These are phyloP conservation scores for Hermaeophaga mercurialis DNA, from an alignment of 2,888 invertebrate species.

Conservation along the genomic window DNA sequence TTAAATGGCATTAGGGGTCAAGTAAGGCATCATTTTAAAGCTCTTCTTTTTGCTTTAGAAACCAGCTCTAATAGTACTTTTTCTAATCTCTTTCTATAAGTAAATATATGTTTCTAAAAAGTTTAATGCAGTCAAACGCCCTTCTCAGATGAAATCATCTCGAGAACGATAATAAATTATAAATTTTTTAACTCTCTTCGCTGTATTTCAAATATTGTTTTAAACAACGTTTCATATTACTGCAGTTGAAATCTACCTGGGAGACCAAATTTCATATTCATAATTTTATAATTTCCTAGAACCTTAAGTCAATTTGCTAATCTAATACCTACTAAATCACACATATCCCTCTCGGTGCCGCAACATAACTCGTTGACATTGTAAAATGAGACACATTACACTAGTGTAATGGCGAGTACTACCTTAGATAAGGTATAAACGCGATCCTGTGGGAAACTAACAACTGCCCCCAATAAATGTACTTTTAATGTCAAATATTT, in stretches of 20 bases:
- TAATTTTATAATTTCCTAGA: background rate
- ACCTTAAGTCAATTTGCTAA: slow-evolving; percentile 1
- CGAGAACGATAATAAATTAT: too few relatives aligned
- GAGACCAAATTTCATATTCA: background rate
- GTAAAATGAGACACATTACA: slow-evolving; percentile 30
- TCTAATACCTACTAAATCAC: slow-evolving; percentile 27
- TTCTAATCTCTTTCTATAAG: too few relatives aligned
- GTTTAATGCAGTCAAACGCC: too few relatives aligned
- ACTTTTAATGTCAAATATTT: too few relatives aligned
- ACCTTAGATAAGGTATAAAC: slow-evolving; percentile 29
- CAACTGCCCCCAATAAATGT: slow-evolving; percentile 5
- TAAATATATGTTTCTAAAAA: too few relatives aligned
- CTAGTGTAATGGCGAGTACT: slow-evolving; percentile 21
- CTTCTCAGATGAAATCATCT: too few relatives aligned
- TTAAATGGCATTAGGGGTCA: too few relatives aligned
- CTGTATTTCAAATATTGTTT: too few relatives aligned
- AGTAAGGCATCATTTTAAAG: too few relatives aligned
- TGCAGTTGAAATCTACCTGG: background rate
- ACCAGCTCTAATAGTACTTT: too few relatives aligned
- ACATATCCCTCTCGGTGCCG: slow-evolving; percentile 21
- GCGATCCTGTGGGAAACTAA: slow-evolving; percentile 2
- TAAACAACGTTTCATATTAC: slow-evolving; percentile 1
- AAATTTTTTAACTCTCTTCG: too few relatives aligned
- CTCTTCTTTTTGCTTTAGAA: too few relatives aligned
- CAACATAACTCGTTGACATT: slow-evolving; percentile 23